Evolutionary conservation across 1,140 invertebrate species (phyloP).

Genomic region (Cryptotermes secundus): DNA sequence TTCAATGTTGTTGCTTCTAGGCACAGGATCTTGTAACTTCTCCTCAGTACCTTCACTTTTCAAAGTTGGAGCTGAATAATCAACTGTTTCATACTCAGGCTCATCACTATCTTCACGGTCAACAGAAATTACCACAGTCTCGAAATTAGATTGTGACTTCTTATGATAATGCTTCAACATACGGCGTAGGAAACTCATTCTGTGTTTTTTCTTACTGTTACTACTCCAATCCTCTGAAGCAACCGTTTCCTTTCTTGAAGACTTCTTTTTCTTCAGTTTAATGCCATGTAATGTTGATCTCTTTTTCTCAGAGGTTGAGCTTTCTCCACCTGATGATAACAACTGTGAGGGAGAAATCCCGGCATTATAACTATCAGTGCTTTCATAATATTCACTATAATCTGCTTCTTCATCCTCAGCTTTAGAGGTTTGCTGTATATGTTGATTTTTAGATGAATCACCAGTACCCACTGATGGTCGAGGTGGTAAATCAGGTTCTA

Average conservation of each 20-base stretch:
- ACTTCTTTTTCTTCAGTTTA: not conserved
- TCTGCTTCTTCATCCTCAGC: not conserved
- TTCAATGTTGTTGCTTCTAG: not conserved
- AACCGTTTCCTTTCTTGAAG: not conserved
- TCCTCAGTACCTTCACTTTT: not conserved
- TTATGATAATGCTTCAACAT: constrained; percentile 18
- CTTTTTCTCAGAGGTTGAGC: not conserved
- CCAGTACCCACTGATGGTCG: not conserved
- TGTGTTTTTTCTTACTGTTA: not conserved
- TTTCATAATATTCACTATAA: constrained; percentile 1
- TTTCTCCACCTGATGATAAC: not conserved
- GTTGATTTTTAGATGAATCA: no score
- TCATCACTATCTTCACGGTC: not conserved
- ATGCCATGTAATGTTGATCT: not conserved
- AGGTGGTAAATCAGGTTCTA: constrained; percentile 24
- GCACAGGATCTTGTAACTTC: not conserved
- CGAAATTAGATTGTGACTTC: not conserved
- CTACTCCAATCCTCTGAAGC: not conserved
- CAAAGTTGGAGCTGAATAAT: not conserved
- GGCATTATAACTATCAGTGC: not conserved
- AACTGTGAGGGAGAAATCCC: not conserved
- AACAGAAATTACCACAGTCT: not conserved
- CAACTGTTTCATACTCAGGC: constrained; percentile 20
- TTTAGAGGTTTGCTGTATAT: not conserved
- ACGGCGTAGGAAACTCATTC: not conserved